Base-by-base conservation (phyloP, 2,888 invertebrate genomes). In the Crossocerus cetratus region DNA sequence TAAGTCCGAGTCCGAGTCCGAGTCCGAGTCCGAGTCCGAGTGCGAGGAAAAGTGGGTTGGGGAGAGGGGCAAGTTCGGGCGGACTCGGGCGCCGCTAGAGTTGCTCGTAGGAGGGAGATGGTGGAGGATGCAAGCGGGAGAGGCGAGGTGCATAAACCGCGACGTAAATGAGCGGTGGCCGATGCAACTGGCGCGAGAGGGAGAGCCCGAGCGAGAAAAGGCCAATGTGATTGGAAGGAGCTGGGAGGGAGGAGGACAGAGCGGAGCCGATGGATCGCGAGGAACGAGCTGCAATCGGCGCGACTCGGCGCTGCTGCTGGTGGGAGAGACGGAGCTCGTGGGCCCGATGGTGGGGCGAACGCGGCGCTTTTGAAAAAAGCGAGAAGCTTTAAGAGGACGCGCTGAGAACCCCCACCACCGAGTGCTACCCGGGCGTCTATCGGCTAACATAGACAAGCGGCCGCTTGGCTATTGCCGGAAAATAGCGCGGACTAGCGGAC, bases 321-420 rank as follows among this genome's bases (percentile, higher is more conserved):
- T 66, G 80, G 72, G 73, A 71, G 71, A n/a, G n/a, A n/a, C n/a
- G n/a, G n/a, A n/a, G 16, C 65, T 53, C 49, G 61, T 55, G 22
- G 43, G 61, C 22, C 60, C 61, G 43, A 54, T 57, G 69, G 86
- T 84, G 86, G 88, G 88, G 87, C 80, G 78, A 32, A 72, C 83
- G 82, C 82, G 82, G 81, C 81, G 82, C 82, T 88, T 90, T 89
- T 86, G 86, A 89, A 90, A 90, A 90, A 90, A 90, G 85, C 87
- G 86, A 86, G 84, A 89, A 88, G 88, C 90, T 90, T 90, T 90
- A 90, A 90, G 89, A 89, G 88, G 88, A 85, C 86, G 83, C 82
- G 87, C 88, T 69, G 79, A 79, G n/a, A 82, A 86, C 88, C 90
- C 90, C 90, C 88, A 84, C 89, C 86, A 88, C 84, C 84, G 85